Evolutionary conservation across 2,113 vertebrate species (phyloP).

Genomic region (Triplophysa rosa): DNA sequence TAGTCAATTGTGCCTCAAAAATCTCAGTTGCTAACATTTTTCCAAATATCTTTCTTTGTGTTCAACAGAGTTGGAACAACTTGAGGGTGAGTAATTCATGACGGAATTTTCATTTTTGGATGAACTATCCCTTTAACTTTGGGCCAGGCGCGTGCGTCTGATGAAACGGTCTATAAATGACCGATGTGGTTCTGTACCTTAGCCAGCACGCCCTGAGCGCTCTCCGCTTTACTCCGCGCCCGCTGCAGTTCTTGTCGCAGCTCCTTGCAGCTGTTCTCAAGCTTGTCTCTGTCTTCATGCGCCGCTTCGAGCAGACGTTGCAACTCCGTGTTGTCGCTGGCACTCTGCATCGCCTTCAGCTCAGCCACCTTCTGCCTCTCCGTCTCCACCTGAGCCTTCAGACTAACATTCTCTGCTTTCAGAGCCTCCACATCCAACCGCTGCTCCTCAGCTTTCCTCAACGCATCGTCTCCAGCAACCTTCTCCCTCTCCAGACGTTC

Average conservation of each 20-base stretch:
- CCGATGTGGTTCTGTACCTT: constrained; percentile 76
- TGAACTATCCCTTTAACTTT: no score
- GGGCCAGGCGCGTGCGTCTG: no score
- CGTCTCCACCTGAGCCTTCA: constrained; percentile 83
- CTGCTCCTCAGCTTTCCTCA: constrained; percentile 77
- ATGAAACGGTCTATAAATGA: background rate
- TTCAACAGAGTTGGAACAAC: no score
- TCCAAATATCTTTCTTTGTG: no score
- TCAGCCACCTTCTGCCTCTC: constrained; percentile 83
- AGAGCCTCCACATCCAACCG: constrained; percentile 74
- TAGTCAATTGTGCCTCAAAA: no score
- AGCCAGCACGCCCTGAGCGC: constrained; percentile 72
- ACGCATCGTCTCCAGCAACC: constrained; percentile 61
- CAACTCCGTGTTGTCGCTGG: constrained; percentile 74
- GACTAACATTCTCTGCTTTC: constrained; percentile 80
- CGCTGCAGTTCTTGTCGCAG: constrained; percentile 84
- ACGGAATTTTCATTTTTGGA: no score
- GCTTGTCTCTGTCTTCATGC: constrained; percentile 81
- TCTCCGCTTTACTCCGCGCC: constrained; percentile 79
- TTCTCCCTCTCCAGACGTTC: constrained; percentile 76
- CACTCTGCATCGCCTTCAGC: constrained; percentile 74
- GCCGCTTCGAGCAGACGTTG: constrained; percentile 82
- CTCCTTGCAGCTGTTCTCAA: constrained; percentile 80
- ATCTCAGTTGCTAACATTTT: no score
- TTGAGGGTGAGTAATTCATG: no score